A percentile compares a stretch with the other conserved stretches of the same genome.
phyloP scores from a whole-genome alignment of 2,888 invertebrate species.

The Strigamia transsilvanica region DNA sequence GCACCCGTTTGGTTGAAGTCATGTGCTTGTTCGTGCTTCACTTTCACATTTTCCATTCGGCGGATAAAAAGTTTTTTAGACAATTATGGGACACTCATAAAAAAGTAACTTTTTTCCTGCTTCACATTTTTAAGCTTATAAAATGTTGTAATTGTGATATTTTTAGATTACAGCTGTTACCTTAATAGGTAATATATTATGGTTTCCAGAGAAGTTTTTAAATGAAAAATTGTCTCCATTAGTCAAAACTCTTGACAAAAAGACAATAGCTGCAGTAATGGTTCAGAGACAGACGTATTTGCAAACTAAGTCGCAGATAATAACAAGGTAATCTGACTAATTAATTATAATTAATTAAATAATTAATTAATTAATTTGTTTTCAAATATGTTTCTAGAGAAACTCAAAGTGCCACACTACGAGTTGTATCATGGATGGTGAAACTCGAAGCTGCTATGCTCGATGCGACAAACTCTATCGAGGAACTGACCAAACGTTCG shows the following conservation, averaged over 20 bases:
- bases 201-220: slow-evolving; percentile 87
- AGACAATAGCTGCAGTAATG: slow-evolving; percentile 65
- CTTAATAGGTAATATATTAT: slow-evolving; percentile 80
- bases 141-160: background rate
- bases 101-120: slow-evolving; percentile 70
- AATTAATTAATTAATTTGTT: background rate
- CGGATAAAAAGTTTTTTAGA: slow-evolving; percentile 80
- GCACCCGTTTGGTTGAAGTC: slow-evolving; percentile 63
- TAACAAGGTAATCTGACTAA: slow-evolving; percentile 66
- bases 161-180: slow-evolving; percentile 77
- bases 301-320: slow-evolving; percentile 67
- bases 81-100: slow-evolving; percentile 78
- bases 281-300: slow-evolving; percentile 63
- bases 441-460: slow-evolving; percentile 69
- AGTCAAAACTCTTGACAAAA: slow-evolving; percentile 68
- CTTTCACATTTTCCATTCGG: slow-evolving; percentile 72
- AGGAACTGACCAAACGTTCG: slow-evolving; percentile 69
- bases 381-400: slow-evolving; percentile 64
- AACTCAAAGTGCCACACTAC: slow-evolving; percentile 67
- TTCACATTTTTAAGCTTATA: background rate
- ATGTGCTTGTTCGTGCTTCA: slow-evolving; percentile 65
- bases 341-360: background rate
- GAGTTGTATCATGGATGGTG: slow-evolving; percentile 72
- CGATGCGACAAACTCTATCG: slow-evolving; percentile 65
- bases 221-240: slow-evolving; percentile 70